These are phyloP conservation scores for Pelagia noctiluca DNA, from an alignment of 30 jellyfish, hydroid and myxozoan species.

Conservation along the genomic window DNA sequence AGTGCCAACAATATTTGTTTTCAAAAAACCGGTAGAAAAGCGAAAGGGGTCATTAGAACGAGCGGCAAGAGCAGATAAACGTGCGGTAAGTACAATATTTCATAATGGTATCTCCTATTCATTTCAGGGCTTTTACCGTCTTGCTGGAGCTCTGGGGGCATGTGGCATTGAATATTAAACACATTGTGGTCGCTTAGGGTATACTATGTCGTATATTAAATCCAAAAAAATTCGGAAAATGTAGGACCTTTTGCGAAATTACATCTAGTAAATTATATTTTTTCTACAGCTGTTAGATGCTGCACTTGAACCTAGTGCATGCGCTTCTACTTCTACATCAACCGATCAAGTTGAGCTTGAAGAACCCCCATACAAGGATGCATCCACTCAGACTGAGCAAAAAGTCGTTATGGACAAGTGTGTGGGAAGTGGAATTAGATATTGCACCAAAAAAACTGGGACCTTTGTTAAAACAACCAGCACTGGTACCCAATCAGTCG, in stretches of 20 bases:
- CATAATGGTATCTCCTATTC: too few species aligned
- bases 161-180: too few species aligned
- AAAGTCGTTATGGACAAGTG: background rate
- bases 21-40: slow-evolving; percentile 19
- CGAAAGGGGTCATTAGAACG: slow-evolving; percentile 18
- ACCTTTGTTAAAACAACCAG: background rate
- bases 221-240: background rate
- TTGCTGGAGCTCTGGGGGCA: background rate
- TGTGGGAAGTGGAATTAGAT: background rate
- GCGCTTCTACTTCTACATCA: background rate
- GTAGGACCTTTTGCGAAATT: background rate
- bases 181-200: too few species aligned
- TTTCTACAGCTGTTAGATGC: slow-evolving; percentile 27
- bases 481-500: slow-evolving; percentile 23
- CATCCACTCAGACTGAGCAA: slow-evolving; percentile 40
- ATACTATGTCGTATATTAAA: too few species aligned
- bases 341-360: background rate
- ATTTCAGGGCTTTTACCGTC: too few species aligned
- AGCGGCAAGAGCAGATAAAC: slow-evolving; percentile 15
- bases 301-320: slow-evolving; percentile 6
- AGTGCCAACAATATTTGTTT: slow-evolving; percentile 43
- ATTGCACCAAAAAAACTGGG: slow-evolving; percentile 6
- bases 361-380: slow-evolving; percentile 15
- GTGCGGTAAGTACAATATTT: background rate
- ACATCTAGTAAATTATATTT: background rate